Evolutionary conservation across 2,113 vertebrate species (phyloP).

Genomic region (Aviceda subcristata): DNA sequence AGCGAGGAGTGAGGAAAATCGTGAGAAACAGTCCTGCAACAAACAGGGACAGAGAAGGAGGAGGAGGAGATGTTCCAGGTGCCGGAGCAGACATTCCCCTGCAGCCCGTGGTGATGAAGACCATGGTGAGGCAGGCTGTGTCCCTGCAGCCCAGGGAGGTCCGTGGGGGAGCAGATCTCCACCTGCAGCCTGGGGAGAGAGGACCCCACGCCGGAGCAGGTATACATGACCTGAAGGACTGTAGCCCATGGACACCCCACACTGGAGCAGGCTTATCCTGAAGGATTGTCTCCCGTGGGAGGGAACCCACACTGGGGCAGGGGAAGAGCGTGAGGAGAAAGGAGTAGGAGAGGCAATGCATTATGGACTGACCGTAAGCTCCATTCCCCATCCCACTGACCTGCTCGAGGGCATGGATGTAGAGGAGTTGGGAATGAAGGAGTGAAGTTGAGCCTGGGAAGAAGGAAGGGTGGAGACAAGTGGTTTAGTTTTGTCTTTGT

Average conservation of each 20-base stretch:
- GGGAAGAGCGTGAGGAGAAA: not conserved
- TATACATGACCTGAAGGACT: not conserved
- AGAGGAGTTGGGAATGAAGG: not conserved
- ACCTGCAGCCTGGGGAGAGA: not conserved
- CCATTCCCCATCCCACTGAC: too few relatives aligned
- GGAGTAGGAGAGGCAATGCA: not conserved
- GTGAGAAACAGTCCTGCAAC: not conserved
- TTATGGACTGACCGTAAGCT: rapidly evolving
- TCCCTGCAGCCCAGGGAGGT: not conserved
- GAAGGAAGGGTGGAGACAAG: not conserved
- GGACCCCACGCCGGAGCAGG: rapidly evolving
- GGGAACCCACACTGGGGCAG: not conserved
- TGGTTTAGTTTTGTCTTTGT: not conserved
- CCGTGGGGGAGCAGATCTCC: not conserved
- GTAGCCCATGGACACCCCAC: too few relatives aligned
- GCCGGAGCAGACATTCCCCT: not conserved
- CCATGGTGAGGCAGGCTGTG: not conserved
- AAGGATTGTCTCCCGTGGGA: not conserved
- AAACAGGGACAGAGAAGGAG: not conserved
- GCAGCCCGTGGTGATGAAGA: not conserved
- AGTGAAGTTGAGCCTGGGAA: not conserved
- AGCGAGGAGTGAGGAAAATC: not conserved
- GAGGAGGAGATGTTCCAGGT: not conserved
- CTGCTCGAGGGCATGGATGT: not conserved
- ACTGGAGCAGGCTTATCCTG: not conserved